A percentile compares a stretch with the other conserved stretches of the same genome.
These are phyloP conservation scores for Neria commutata DNA, from an alignment of 2,888 invertebrate species.

Conservation along the genomic window DNA sequence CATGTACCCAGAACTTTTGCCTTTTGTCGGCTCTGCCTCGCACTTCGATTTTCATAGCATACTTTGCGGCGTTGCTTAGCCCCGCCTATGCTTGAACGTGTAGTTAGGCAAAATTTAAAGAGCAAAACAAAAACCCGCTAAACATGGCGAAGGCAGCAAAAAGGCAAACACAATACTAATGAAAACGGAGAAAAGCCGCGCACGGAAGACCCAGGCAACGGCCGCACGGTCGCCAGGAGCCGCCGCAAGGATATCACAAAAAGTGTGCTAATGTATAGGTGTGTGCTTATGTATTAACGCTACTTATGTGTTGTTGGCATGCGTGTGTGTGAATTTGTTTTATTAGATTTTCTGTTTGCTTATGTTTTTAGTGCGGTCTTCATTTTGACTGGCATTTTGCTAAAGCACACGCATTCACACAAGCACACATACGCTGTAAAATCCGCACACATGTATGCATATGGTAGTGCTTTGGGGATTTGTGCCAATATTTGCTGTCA, in stretches of 20 bases:
- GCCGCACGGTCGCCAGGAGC: background rate
- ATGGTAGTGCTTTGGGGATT: constrained; percentile 1
- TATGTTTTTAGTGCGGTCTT: too few relatives aligned
- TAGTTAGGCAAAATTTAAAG: constrained; percentile 32
- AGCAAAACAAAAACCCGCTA: constrained; percentile 47
- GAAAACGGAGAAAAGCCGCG: background rate
- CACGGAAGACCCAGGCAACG: background rate
- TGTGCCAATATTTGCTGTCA: constrained; percentile 18
- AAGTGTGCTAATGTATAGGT: constrained; percentile 27
- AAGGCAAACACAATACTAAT: constrained; percentile 1
- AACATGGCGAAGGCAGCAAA: constrained; percentile 18
- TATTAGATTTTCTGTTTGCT: constrained; percentile 27
- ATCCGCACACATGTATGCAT: constrained; percentile 6
- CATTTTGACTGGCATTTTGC: too few relatives aligned
- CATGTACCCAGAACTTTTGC: constrained; percentile 16
- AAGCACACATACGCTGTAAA: constrained; percentile 9
- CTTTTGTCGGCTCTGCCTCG: background rate
- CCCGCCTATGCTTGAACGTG: background rate
- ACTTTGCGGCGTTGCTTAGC: background rate
- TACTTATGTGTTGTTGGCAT: background rate
- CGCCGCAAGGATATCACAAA: too few relatives aligned
- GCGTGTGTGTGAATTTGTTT: constrained; percentile 20
- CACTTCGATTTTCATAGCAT: background rate
- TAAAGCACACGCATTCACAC: background rate
- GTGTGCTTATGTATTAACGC: constrained; percentile 26